phyloP scores from a whole-genome alignment of 2,797 vertebrate species.

The Thunnus albacares region DNA sequence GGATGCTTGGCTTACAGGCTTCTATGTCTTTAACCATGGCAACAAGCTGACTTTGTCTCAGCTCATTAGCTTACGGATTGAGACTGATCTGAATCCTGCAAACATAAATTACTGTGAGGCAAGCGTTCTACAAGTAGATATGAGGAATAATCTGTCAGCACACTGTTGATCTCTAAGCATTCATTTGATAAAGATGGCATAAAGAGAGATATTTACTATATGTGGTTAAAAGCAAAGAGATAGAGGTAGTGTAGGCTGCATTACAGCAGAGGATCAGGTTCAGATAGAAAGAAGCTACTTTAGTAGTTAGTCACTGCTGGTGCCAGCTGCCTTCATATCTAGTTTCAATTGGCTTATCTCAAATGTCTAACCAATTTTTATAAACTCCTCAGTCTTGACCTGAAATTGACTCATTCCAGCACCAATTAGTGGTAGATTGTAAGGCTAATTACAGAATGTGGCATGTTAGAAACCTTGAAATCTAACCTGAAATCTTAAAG shows the following conservation, averaged over 20 bases:
- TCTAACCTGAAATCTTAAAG: conserved; percentile 23
- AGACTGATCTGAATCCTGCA: conserved; percentile 19
- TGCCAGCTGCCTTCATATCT: conserved; percentile 31
- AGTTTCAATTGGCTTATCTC: conserved; percentile 56
- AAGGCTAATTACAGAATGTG: conserved; percentile 3
- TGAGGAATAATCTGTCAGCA: neutral
- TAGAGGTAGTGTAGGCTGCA: too few species aligned
- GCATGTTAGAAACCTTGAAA: conserved; percentile 37
- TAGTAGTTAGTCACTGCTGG: conserved; percentile 17
- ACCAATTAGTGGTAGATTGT: conserved; percentile 22
- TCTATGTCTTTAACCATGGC: conserved; percentile 55
- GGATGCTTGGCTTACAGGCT: conserved; percentile 24
- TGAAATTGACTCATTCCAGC: conserved; percentile 63
- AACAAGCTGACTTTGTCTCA: conserved; percentile 48
- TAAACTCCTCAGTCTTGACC: conserved; percentile 49
- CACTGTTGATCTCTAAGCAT: neutral
- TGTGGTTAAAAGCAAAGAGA: conserved; percentile 33
- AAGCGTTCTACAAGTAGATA: neutral
- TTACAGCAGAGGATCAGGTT: neutral
- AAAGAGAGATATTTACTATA: conserved; percentile 12
- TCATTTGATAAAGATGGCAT: conserved; percentile 13
- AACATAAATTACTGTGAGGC: conserved; percentile 5
- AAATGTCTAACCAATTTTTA: conserved; percentile 51
- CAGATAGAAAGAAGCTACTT: neutral
- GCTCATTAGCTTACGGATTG: conserved; percentile 1